Base-by-base conservation (phyloP, 2,888 invertebrate species). In the Julus scandinavius region DNA sequence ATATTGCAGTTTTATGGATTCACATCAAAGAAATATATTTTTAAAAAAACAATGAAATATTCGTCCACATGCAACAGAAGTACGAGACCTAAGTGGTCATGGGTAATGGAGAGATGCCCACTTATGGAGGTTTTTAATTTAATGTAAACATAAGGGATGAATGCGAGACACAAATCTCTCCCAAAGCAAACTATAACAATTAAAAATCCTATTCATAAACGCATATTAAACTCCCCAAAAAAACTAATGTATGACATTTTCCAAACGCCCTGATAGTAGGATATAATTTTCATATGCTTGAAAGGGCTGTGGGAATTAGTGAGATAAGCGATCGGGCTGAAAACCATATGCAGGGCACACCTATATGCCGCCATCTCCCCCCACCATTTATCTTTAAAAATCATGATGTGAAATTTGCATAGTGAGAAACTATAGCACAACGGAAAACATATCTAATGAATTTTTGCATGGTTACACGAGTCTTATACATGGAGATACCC, bases 251-350 rank as follows among this genome's bases (percentile, higher is more conserved):
- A 58, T 58, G 15, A 58, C 13, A 58, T 13, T 58, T 58, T 58
- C 13, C 58, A 58, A 58, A 58, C 58, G 58, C 58, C 58, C 58
- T 58, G 58, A 58, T 58, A 58, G 17, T 15, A 13, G 15, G 58
- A 58, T 58, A 58, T 58, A 58, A 58, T 58, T 58, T 58, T 58
- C 17, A 17, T 17, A 58, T 58, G 13, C 15, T 17, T 13, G 1
- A 58, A 58, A 58, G 17, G 15, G 58, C 58, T 58, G 58, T 58
- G 58, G 58, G 58, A 58, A 58, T 58, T 58, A 58, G 58, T 58
- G 58, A 58, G 58, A 58, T 58, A 58, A 58, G 58, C 13, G 58
- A 58, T 58, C 58, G 17, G 15, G 58, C 13, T 58, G 5, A 15
- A 58, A 58, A 58, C 17, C 58, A 58, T 58, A 58, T 15, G 58